Base-by-base conservation (phyloP, 2,797 vertebrate genomes). In the Sylvia borin region DNA sequence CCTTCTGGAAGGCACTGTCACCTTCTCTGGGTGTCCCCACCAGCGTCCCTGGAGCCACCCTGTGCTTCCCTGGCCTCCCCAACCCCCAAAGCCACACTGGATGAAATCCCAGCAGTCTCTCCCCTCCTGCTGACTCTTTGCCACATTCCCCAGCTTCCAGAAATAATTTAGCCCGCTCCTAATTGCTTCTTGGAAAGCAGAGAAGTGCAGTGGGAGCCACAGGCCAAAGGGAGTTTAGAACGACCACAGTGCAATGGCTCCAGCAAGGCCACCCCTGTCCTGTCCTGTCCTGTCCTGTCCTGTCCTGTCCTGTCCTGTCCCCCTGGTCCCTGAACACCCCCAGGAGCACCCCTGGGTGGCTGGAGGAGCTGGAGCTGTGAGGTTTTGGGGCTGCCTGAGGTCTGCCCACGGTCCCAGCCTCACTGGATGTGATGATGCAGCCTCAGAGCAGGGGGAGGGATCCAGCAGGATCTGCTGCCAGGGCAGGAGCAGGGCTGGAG, bases 131-230 rank as follows among this genome's bases (percentile, higher is more conserved):
- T 93, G 86, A 71, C 58, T 50, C 83, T 60, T 40, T 85, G 77
- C 87, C 91, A 72, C 78, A 4, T 94, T 77, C 75, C 61, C n/a
- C 24, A 8, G 81, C 80, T 90, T 80, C 92, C 88, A 95, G 72
- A 75, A n/a, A 19, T 81, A 75, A 84, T 83, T 76, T 6, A 81
- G 66, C 58, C 73, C 7, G n/a, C 85, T 97, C 68, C 73, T 82
- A 78, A 84, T 90, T 96, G 90, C 89, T 93, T 92, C 74, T 93
- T 93, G 94, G 92, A 92, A 92, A 85, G 77, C 87, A 81, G 54
- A 61, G 74, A 21, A 1, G 1, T 8, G 71, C 83, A 74, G 34
- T 11, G 57, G 29, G 45, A 92, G 68, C 68, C 68, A 62, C 11
- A 5, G 67, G 89, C 53, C 78, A 89, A 64, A 73, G 32, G 42